A percentile compares a stretch with the other conserved stretches of the same genome.
These are phyloP conservation scores for Meles meles DNA, from an alignment of 2,113 vertebrate genomes.

Conservation along the genomic window DNA sequence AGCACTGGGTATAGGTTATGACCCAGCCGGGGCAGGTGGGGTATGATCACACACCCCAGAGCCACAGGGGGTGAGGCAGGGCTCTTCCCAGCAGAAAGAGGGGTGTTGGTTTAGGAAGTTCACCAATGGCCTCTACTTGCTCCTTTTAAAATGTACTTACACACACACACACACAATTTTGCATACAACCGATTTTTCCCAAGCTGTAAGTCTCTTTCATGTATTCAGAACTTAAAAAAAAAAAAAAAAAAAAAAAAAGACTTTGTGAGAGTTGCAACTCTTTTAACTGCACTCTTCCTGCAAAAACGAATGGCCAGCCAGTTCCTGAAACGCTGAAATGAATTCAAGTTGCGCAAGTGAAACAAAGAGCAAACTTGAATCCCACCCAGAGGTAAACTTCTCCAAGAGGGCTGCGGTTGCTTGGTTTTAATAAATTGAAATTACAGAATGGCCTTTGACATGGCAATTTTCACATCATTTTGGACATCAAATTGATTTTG, in stretches of 20 bases:
- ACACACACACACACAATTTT: neutral
- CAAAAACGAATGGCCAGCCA: neutral
- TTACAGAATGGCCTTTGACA: conserved; percentile 37
- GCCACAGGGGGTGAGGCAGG: neutral
- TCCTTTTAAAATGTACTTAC: neutral
- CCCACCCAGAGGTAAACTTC: neutral
- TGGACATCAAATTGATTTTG: conserved; percentile 6
- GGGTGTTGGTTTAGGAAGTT: neutral
- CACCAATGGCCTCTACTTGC: neutral
- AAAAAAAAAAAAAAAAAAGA: neutral
- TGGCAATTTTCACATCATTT: neutral
- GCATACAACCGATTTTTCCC: neutral
- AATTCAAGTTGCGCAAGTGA: neutral
- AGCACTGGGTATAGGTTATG: neutral
- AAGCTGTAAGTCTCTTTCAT: neutral
- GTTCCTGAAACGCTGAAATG: conserved; percentile 19
- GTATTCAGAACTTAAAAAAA: neutral
- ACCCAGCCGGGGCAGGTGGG: neutral
- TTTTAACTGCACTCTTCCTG: neutral
- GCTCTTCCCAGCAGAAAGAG: neutral
- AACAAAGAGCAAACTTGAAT: neutral
- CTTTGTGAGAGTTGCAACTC: neutral
- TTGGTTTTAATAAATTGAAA: neutral
- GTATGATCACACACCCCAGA: neutral
- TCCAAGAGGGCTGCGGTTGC: neutral